These are phyloP conservation scores for Threskiornis aethiopicus DNA, from an alignment of 2,797 vertebrate genomes.

Conservation along the genomic window DNA sequence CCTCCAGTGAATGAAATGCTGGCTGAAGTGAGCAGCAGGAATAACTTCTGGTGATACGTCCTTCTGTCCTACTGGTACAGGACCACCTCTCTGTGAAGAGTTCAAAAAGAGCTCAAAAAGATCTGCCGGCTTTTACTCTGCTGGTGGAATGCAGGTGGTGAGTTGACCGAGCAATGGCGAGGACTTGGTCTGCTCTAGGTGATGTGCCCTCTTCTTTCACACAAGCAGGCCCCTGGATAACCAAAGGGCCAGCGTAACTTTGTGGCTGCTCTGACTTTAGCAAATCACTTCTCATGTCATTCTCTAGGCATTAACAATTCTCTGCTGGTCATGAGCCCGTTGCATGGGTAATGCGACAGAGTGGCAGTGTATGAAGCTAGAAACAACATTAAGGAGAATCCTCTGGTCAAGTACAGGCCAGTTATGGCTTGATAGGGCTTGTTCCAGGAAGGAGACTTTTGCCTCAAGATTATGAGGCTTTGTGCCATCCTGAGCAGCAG, in stretches of 20 bases:
- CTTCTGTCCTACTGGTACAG: not conserved
- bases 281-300: not conserved
- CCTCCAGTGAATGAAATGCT: not conserved
- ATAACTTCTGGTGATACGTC: not conserved
- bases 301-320: not conserved
- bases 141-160: not conserved
- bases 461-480: not conserved
- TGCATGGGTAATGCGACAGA: not conserved
- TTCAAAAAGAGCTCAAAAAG: not conserved
- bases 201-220: not conserved
- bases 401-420: not conserved
- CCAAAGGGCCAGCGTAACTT: not conserved
- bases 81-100: not conserved
- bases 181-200: not conserved
- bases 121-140: not conserved
- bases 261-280: not conserved
- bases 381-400: not conserved
- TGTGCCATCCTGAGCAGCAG: not conserved
- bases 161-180: not conserved
- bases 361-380: not conserved
- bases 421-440: not conserved
- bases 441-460: not conserved
- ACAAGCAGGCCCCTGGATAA: not conserved
- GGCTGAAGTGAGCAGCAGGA: not conserved
- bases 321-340: not conserved